Evolutionary conservation across 2,797 vertebrate species (phyloP), one percentile per base, ranked within the genome.

Genomic region (Galago senegalensis): DNA sequence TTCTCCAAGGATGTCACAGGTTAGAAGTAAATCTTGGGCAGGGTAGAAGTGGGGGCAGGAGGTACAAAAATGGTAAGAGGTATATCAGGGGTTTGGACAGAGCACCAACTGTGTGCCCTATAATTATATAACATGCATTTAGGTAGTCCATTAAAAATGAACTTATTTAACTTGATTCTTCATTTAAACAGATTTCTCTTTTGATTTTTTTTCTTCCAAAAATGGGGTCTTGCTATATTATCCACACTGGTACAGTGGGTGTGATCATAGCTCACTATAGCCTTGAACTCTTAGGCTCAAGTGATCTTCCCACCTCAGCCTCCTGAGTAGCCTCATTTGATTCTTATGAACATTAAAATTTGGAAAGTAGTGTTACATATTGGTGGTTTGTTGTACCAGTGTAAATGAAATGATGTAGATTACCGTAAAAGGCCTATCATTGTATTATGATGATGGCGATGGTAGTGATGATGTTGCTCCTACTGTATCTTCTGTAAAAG

Each of bases 381-480:
- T 72, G 37, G 82, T 73, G 60, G 9, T 29, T 92, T 72, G 13
- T 49, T 88, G 76, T 31, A 87, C 93, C 91, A 18, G 7, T 49
- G 49, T 61, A 83, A 86, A 46, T 23, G 7, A 85, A 93, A 93
- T n/a, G 70, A 86, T 29, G 10, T 5, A 67, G 95, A 79, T 53
- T 60, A 18, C 14, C n/a, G 53, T 53, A 37, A 82, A 88, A 82
- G 34, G 23, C 10, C 18, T 80, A 34, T 20, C 29, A 72, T 17
- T 14, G 40, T 67, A 17, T 65, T 46, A 43, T 0, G 7, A 49
- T 67, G 11, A 80, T 46, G 25, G 16, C 20, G 63, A 34, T 49
- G 56, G 40, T 53, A 25, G 5, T n/a, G 40, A 43, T 31, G 4
- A 29, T 34, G 20, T 72, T 83, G 63, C 16, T 61, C 29, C 92